phyloP scores from a whole-genome alignment of 2,888 invertebrate genomes.

The Drosophila buzzatii region DNA sequence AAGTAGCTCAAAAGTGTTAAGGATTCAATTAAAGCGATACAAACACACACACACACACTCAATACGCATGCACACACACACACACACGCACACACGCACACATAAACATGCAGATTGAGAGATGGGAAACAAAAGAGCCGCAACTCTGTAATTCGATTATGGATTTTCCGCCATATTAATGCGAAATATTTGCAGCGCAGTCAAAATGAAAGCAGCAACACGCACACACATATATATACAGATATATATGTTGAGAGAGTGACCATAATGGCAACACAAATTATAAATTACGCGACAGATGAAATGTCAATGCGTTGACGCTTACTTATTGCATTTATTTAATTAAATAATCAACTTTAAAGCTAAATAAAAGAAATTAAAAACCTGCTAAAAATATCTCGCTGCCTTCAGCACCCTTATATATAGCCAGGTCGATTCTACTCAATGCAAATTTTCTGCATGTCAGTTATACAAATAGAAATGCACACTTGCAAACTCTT shows the following conservation, averaged over 20 bases:
- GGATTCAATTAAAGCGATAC: slow-evolving; percentile 83
- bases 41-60: slow-evolving; percentile 55
- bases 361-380: neutral
- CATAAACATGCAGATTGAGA: slow-evolving; percentile 17
- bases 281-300: slow-evolving; percentile 81
- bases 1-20: slow-evolving; percentile 83
- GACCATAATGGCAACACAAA: slow-evolving; percentile 76
- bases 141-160: slow-evolving; percentile 79
- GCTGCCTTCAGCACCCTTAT: slow-evolving; percentile 1
- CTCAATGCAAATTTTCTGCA: slow-evolving; percentile 50
- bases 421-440: neutral
- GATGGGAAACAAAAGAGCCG: slow-evolving; percentile 75
- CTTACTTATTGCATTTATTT: slow-evolving; percentile 79
- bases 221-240: slow-evolving; percentile 2
- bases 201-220: slow-evolving; percentile 56
- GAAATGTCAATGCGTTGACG: slow-evolving; percentile 75
- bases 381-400: neutral
- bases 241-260: neutral
- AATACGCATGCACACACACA: slow-evolving; percentile 10
- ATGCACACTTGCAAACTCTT: slow-evolving; percentile 62
- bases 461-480: slow-evolving; percentile 76
- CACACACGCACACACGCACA: slow-evolving; percentile 9
- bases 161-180: slow-evolving; percentile 82
- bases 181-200: slow-evolving; percentile 79
- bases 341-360: slow-evolving; percentile 62